Base-by-base conservation (phyloP, 1,140 invertebrate species). In the Druon quercuslanigerum region DNA sequence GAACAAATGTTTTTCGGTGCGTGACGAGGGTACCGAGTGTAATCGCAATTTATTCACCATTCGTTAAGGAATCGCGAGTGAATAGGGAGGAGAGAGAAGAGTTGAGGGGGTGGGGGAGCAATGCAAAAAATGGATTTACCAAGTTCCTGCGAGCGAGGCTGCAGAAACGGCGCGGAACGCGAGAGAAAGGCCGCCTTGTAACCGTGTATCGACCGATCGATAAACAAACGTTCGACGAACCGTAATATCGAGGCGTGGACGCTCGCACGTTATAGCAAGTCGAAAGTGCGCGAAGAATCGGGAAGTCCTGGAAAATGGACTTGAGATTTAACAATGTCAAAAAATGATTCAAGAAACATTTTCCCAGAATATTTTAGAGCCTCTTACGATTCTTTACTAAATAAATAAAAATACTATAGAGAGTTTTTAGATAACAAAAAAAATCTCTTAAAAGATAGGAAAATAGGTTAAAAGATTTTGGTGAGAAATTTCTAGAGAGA, bases 141-240 rank as follows among this genome's bases (percentile, higher is more conserved):
- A 81, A 77, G 73, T 79, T 80, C 73, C 75, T 83, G 80, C 77
- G 74, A 76, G 82, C 56, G 73, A 76, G 75, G 70, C 57, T 60
- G 57, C 71, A 72, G 71, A 76, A 76, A 72, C 75, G 71, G 75
- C 75, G 75, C 75, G 60, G 76, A 82, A 80, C 84, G 76, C 66
- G 80, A 83, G 77, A 82, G 80, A 80, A 81, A 82, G 79, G 84
- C 74, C 76, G 66, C 72, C 60, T 74, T 51, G 78, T 73, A 74
- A 77, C 56, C 74, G 56, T 78, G 79, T 83, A 75, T 72, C 73
- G 56, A 54, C 73, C 76, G 79, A 81, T 79, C 77, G 79, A 84
- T 79, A 74, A 82, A 83, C 72, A 78, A 80, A 83, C 74, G 46
- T 75, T 80, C 71, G 76, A 75, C 66, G 66, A 57, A 83, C 76